These are phyloP conservation scores for Pseudomugil gertrudae DNA, from an alignment of 2,797 vertebrate genomes.

Conservation along the genomic window DNA sequence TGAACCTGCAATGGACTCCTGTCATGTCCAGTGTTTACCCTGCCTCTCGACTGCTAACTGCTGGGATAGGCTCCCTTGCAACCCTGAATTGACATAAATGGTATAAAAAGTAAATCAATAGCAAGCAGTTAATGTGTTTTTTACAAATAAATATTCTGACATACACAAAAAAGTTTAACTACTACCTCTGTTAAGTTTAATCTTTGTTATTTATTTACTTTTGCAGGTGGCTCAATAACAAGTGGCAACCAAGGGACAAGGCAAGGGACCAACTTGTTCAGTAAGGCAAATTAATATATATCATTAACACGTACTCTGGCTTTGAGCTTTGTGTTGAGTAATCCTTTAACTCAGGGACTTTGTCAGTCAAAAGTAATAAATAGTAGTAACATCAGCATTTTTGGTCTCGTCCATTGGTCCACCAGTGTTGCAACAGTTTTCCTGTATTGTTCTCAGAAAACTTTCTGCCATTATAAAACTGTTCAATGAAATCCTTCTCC, in stretches of 20 bases:
- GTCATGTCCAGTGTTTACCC: too few relatives aligned
- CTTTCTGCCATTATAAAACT: neutral
- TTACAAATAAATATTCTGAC: neutral
- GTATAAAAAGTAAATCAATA: too few relatives aligned
- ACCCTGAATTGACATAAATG: too few relatives aligned
- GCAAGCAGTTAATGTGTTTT: neutral
- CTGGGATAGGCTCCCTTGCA: too few relatives aligned
- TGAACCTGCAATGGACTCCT: too few relatives aligned
- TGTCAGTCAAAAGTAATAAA: slow-evolving; percentile 3
- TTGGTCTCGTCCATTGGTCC: neutral
- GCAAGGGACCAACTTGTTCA: slow-evolving; percentile 92
- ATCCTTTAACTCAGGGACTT: slow-evolving; percentile 65
- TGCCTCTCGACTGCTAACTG: too few relatives aligned
- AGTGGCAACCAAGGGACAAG: slow-evolving; percentile 88
- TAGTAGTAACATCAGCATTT: neutral
- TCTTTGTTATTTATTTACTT: slow-evolving; percentile 28
- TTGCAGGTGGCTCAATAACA: slow-evolving; percentile 86
- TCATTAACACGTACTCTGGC: slow-evolving; percentile 61
- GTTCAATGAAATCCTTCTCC: neutral
- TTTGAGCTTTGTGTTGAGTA: slow-evolving; percentile 45
- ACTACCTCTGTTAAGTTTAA: neutral
- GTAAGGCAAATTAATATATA: slow-evolving; percentile 85
- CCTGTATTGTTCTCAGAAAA: neutral
- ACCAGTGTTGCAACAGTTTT: neutral
- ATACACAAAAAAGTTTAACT: neutral